Percentiles rank a stretch among this genome's conserved stretches.
phyloP scores from a whole-genome alignment of 2,888 invertebrate genomes.

The Lithophane socia region DNA sequence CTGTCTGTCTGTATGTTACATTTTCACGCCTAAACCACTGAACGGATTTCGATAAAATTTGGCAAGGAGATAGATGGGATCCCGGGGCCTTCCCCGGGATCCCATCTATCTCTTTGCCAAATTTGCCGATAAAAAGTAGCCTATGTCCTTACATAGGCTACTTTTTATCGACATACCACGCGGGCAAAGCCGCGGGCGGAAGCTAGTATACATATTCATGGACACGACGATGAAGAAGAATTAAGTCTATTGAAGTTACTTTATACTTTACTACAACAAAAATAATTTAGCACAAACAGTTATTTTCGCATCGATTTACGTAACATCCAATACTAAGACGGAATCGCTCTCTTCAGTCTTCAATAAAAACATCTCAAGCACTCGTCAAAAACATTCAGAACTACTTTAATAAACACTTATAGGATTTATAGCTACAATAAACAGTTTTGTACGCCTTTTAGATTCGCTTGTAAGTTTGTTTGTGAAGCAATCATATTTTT shows the following conservation, averaged over 20 bases:
- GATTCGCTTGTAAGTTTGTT: conserved; percentile 19
- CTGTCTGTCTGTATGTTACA: too few relatives aligned
- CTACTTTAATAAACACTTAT: conserved; percentile 20
- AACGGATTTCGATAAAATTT: too few relatives aligned
- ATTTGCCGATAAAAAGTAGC: too few relatives aligned
- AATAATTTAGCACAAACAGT: neutral
- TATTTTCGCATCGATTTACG: neutral
- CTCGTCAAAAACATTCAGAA: neutral
- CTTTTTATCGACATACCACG: too few relatives aligned
- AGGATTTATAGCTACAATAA: conserved; percentile 40
- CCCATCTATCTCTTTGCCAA: too few relatives aligned
- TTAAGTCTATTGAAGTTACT: neutral
- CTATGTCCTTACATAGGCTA: too few relatives aligned
- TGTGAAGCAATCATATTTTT: conserved; percentile 18
- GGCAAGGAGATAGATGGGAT: too few relatives aligned
- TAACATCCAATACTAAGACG: conserved; percentile 3
- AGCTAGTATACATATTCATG: too few relatives aligned
- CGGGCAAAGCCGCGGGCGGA: too few relatives aligned
- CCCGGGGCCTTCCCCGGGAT: too few relatives aligned
- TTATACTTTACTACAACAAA: neutral
- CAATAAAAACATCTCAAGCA: neutral
- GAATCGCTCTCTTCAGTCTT: conserved; percentile 2
- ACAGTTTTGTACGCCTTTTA: conserved; percentile 15
- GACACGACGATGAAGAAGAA: too few relatives aligned
- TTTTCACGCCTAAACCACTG: too few relatives aligned